Evolutionary conservation across 2,888 invertebrate species (phyloP), one percentile per base, ranked within the genome.

Genomic region (Dusona sp.): DNA sequence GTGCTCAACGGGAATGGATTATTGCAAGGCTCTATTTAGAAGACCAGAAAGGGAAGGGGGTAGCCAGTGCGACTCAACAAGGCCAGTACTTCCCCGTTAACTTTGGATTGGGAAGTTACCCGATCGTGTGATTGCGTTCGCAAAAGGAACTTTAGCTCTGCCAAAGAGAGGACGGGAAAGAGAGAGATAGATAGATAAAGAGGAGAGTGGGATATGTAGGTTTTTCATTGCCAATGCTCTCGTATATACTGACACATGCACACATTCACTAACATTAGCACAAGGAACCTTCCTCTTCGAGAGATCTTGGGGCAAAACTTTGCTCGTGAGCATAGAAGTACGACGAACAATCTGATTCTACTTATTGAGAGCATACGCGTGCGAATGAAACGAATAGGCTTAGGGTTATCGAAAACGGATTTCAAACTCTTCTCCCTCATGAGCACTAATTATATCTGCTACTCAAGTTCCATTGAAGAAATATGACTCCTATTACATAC

Each of bases 81-180:
- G 89, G 87, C 85, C 85, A 85, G 87, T 87, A 87, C 88, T 90
- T 90, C 88, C 82, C 87, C 88, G 90, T 92, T 91, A 92, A 92
- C 90, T 91, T 90, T 89, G 91, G 89, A 92, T 92, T 91, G 92
- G 90, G 88, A 92, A 92, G 92, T 91, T 92, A 92, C 89, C 91
- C 92, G 91, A 91, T 92, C 92, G 92, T 92, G 90, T 92, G 92
- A 92, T 92, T 92, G 90, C 91, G 88, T 91, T 91, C 89, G 90
- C 83, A 81, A 82, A 82, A 84, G 84, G 84, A 87, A 87, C 84
- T 87, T 87, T 84, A 74, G 9, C 70, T 67, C 75, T 82, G 54
- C 54, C 42, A 70, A 48, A 78, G 74, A 79, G 77, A 64, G 79
- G 25, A n/a, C 38, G 67, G 61, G 33, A 25, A 68, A 64, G 84